A percentile compares a stretch with the other conserved stretches of the same genome.
Evolutionary conservation across 2,113 vertebrate species (phyloP).

Genomic region (Pagrus major): DNA sequence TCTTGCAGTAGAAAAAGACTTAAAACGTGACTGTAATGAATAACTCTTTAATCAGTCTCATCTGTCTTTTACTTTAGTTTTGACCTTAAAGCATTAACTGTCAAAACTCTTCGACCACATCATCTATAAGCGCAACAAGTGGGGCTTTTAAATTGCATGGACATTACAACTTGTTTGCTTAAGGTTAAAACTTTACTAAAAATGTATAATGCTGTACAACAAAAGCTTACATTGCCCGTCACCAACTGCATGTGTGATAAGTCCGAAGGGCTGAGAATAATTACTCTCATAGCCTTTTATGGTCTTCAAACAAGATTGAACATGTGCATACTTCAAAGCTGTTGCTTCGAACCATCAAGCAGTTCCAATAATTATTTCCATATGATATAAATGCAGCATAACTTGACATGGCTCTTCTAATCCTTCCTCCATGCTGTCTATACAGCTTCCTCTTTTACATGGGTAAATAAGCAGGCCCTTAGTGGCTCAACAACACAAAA

Average conservation of each 20-base stretch:
- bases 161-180: neutral
- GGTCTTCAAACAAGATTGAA: constrained; percentile 16
- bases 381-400: constrained; percentile 1
- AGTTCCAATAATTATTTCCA: constrained; percentile 42
- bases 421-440: neutral
- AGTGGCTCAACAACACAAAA: neutral
- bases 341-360: constrained; percentile 3
- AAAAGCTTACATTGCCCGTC: neutral
- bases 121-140: neutral
- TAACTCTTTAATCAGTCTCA: constrained; percentile 4
- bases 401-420: neutral
- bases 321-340: constrained; percentile 10
- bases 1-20: constrained; percentile 13
- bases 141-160: neutral
- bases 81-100: neutral
- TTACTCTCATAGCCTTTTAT: neutral
- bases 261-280: neutral
- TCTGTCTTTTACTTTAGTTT: constrained; percentile 7
- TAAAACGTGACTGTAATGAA: neutral
- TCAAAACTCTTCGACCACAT: neutral
- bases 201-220: neutral
- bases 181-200: neutral
- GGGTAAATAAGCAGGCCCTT: neutral
- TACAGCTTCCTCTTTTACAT: neutral
- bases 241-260: neutral